Evolutionary conservation across 2,888 invertebrate species (phyloP).

Genomic region (Caenorhabditis sp.): DNA sequence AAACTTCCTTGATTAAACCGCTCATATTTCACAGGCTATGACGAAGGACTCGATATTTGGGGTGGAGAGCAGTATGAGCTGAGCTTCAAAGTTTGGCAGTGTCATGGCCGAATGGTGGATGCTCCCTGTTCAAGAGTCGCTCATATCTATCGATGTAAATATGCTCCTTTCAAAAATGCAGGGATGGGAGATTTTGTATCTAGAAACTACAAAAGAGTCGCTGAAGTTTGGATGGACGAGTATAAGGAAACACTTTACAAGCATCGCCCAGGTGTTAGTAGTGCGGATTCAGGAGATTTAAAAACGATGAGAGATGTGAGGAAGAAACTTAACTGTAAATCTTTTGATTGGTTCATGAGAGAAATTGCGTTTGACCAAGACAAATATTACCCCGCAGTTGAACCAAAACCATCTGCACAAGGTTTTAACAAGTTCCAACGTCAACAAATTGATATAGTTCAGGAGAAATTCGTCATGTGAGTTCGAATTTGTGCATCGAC

Average conservation of each 20-base stretch:
- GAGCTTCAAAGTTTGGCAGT: slow-evolving; percentile 91
- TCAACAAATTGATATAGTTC: slow-evolving; percentile 20
- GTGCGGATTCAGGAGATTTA: slow-evolving; percentile 75
- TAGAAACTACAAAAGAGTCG: slow-evolving; percentile 82
- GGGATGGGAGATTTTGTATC: slow-evolving; percentile 89
- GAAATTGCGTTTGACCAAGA: slow-evolving; percentile 91
- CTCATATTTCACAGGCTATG: slow-evolving; percentile 85
- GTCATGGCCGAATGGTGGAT: slow-evolving; percentile 85
- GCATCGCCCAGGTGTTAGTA: slow-evolving; percentile 86
- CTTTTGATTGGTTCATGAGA: slow-evolving; percentile 96
- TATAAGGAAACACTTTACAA: slow-evolving; percentile 92
- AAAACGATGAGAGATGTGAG: slow-evolving; percentile 89
- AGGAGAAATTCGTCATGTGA: slow-evolving; percentile 83
- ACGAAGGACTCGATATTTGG: slow-evolving; percentile 95
- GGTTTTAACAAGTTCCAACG: too few species aligned
- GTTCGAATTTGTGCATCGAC: slow-evolving; percentile 83
- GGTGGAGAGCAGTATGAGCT: slow-evolving; percentile 98
- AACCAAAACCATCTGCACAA: slow-evolving; percentile 90
- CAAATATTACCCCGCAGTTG: slow-evolving; percentile 91
- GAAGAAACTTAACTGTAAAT: slow-evolving; percentile 89
- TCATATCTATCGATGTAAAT: slow-evolving; percentile 85
- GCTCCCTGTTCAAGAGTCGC: slow-evolving; percentile 86
- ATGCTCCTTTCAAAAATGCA: slow-evolving; percentile 84
- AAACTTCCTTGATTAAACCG: too few species aligned
- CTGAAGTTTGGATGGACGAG: slow-evolving; percentile 97